Conservation (phyloP, 2,797 vertebrate species). For the Coregonus sp. region DNA sequence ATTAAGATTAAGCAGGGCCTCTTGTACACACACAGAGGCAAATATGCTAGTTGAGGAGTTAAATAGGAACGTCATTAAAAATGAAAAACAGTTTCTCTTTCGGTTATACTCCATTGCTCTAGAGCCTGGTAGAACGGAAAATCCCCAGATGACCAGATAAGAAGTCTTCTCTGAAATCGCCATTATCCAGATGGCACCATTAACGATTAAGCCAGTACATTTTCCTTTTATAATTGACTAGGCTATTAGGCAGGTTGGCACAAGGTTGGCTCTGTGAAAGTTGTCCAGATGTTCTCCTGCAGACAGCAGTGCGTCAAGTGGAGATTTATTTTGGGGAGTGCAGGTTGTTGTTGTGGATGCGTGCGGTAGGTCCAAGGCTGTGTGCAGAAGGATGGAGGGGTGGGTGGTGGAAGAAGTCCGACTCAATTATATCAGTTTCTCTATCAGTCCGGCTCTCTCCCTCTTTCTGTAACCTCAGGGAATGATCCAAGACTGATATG, state of each 20-base stretch:
- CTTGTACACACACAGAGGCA: conserved; percentile 28
- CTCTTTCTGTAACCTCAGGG: neutral
- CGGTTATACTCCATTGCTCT: conserved; percentile 51
- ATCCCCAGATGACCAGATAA: conserved; percentile 81
- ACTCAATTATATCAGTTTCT: conserved; percentile 82
- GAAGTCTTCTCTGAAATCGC: conserved; percentile 77
- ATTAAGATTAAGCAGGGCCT: conserved; percentile 53
- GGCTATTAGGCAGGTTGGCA: conserved; percentile 87
- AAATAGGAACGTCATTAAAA: conserved; percentile 69
- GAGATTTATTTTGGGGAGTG: conserved; percentile 7
- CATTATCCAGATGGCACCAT: conserved; percentile 86
- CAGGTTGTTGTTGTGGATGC: neutral
- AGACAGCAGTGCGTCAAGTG: conserved; percentile 50
- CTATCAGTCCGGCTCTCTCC: neutral
- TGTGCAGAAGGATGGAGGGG: conserved; percentile 75
- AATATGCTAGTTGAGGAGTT: conserved; percentile 22
- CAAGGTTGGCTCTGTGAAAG: conserved; percentile 65
- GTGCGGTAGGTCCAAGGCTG: conserved; percentile 60
- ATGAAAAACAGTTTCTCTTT: conserved; percentile 66
- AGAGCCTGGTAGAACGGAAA: conserved; percentile 70
- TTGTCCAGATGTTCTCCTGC: conserved; percentile 78
- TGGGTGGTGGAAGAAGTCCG: conserved; percentile 77
- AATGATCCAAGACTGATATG: neutral
- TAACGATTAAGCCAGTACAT: conserved; percentile 81
- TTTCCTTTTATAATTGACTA: conserved; percentile 85